Evolutionary conservation across 2,888 invertebrate genomes (phyloP), one percentile per base, ranked within the genome.

Genomic region (Lepidonotus clava): DNA sequence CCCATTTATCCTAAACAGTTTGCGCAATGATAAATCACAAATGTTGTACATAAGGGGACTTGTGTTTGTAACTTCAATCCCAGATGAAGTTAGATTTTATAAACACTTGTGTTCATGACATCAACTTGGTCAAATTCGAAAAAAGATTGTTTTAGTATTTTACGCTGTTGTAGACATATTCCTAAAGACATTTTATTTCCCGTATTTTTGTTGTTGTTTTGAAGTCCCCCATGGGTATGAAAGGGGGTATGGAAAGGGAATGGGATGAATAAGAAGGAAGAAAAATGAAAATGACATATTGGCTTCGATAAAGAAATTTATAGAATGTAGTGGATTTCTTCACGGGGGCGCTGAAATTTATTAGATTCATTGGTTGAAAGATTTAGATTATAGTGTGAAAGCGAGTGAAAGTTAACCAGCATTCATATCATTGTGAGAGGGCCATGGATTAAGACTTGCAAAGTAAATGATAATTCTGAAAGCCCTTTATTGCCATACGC

Each of bases 121-220:
- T 38, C 36, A 71, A 56, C 5, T 56, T 24, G 56, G 21, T 56
- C 21, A 56, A n/a, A 56, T n/a, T 56, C 5, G 56, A 11, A n/a
- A 53, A 2, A 53, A 53, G 53, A 5, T 18, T 18, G n/a, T 14
- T n/a, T 14, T 8, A 56, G 56, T n/a, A n/a, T 24, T 5, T n/a
- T 56, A n/a, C 56, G 56, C 56, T 14, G 56, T 56, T 56, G 56
- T 56, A n/a, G n/a, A 11, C n/a, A n/a, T 56, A n/a, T 56, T 46
- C 24, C 56, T 18, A 56, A 5, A 18, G 11, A 56, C 56, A 18
- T 24, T 56, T 56, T 14, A 56, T 56, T 56, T 56, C 6, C 21
- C 8, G 56, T 46, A 46, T 46, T 11, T 46, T 46, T 46, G 46
- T 46, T 18, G 46, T 46, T 46, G 18, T 46, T 46, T 8, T 8